Conservation (phyloP, 1,140 invertebrate genomes). For the Diabrotica virgifera region DNA sequence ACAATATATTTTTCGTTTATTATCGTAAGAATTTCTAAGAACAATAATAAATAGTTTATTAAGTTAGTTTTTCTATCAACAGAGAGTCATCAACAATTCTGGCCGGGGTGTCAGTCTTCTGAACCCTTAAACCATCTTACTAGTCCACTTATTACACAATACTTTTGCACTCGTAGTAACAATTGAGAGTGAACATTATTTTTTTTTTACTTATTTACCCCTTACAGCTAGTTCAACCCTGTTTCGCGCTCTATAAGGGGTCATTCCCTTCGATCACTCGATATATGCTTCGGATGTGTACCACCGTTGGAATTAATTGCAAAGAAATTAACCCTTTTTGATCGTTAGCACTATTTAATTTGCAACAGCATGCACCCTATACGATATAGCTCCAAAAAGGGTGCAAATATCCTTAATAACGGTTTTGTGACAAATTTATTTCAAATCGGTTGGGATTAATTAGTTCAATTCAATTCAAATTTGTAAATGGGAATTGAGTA, state of each 20-base stretch:
- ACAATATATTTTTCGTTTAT: too few relatives aligned
- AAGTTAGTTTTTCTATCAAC: too few relatives aligned
- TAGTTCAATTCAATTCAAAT: slow-evolving; percentile 1
- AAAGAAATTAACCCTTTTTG: slow-evolving; percentile 28
- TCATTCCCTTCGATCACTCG: slow-evolving; percentile 24
- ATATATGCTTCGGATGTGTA: slow-evolving; percentile 21
- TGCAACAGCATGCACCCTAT: slow-evolving; percentile 15
- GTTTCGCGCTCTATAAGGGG: slow-evolving; percentile 11
- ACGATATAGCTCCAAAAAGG: slow-evolving; percentile 6
- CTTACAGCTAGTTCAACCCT: neutral
- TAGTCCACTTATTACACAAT: too few relatives aligned
- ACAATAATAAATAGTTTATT: too few relatives aligned
- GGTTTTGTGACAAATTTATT: slow-evolving; percentile 20
- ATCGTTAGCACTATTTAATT: slow-evolving; percentile 25
- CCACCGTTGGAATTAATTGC: slow-evolving; percentile 25
- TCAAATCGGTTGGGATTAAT: slow-evolving; percentile 14
- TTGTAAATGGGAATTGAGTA: neutral
- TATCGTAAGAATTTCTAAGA: too few relatives aligned
- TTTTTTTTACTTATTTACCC: neutral
- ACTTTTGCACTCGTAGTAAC: too few relatives aligned
- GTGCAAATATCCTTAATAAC: slow-evolving; percentile 15
- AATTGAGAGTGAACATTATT: too few relatives aligned
- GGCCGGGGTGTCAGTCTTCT: too few relatives aligned
- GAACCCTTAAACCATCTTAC: too few relatives aligned
- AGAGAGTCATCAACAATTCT: too few relatives aligned